Percentiles rank a stretch among this genome's conserved stretches.
Conservation (phyloP, 2,113 vertebrate genomes). For the Rhinolophus sinicus region DNA sequence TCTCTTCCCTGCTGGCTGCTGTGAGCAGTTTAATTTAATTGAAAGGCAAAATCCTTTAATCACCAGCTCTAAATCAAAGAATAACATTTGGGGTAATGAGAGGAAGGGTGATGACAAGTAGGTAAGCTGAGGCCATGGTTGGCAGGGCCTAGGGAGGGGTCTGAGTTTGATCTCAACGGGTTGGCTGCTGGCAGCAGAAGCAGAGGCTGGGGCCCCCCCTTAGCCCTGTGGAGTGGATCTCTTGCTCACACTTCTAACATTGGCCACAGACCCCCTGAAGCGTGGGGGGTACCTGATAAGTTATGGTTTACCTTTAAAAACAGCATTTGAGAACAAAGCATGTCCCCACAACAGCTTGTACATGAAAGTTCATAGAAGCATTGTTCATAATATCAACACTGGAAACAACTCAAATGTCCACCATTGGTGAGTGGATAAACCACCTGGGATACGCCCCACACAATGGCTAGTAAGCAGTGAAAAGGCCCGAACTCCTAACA, state of each 20-base stretch:
- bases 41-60: slow-evolving; percentile 84
- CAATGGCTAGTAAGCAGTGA: too few species aligned
- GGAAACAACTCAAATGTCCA: not conserved
- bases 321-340: not conserved
- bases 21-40: slow-evolving; percentile 76
- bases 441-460: too few species aligned
- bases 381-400: not conserved
- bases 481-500: not conserved
- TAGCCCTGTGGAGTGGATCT: not conserved
- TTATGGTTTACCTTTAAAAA: not conserved
- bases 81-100: slow-evolving; percentile 44
- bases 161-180: slow-evolving; percentile 23
- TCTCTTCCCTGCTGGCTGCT: slow-evolving; percentile 41
- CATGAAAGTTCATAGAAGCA: not conserved
- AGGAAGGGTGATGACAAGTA: not conserved
- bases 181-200: slow-evolving; percentile 64
- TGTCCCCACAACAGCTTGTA: not conserved
- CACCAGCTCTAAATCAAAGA: slow-evolving; percentile 72
- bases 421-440: not conserved
- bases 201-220: not conserved
- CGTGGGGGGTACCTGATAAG: not conserved
- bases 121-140: not conserved
- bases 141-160: not conserved
- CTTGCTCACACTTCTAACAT: not conserved
- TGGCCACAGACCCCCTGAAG: not conserved